These are phyloP conservation scores for Crossaster papposus DNA, from an alignment of 53 echinoderm and acorn worm species.

Conservation along the genomic window DNA sequence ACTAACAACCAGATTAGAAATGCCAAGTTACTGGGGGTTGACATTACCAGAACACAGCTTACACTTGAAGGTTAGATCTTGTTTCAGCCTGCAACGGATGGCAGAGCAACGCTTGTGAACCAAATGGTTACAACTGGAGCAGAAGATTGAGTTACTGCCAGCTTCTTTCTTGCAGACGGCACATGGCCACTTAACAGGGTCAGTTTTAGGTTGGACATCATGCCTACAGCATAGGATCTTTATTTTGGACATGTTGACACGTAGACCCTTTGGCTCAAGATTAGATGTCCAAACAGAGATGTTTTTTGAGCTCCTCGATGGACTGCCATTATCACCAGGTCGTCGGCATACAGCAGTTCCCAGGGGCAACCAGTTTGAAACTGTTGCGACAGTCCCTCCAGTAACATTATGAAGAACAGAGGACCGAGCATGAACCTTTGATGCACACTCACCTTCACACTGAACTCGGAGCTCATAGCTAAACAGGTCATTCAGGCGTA, in stretches of 20 bases:
- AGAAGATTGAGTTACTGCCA: slow-evolving; percentile 1
- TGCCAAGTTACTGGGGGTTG: not conserved
- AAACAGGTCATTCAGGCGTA: not conserved
- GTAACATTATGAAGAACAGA: slow-evolving; percentile 47
- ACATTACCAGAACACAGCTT: not conserved
- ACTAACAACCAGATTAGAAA: not conserved
- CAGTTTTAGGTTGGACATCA: slow-evolving; percentile 29
- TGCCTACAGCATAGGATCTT: slow-evolving; percentile 12
- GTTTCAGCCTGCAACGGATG: not conserved
- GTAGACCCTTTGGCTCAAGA: slow-evolving; percentile 50
- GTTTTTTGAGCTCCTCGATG: slow-evolving; percentile 9
- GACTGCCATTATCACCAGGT: slow-evolving; percentile 42
- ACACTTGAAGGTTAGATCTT: not conserved
- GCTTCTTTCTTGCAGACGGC: not conserved
- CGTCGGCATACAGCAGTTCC: slow-evolving; percentile 64
- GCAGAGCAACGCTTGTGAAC: not conserved
- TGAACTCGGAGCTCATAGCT: not conserved
- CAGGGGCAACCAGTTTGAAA: slow-evolving; percentile 36
- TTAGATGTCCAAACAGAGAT: slow-evolving; percentile 19
- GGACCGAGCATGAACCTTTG: slow-evolving; percentile 65
- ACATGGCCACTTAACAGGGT: slow-evolving; percentile 16
- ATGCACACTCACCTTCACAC: slow-evolving; percentile 35
- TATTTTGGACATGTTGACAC: slow-evolving; percentile 51
- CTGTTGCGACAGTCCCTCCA: slow-evolving; percentile 51
- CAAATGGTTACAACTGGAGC: slow-evolving; percentile 24